Percentiles rank a stretch among this genome's conserved stretches.
phyloP scores from a whole-genome alignment of 37 sponge, comb jelly and placozoan species.

The Ephydatia muelleri region DNA sequence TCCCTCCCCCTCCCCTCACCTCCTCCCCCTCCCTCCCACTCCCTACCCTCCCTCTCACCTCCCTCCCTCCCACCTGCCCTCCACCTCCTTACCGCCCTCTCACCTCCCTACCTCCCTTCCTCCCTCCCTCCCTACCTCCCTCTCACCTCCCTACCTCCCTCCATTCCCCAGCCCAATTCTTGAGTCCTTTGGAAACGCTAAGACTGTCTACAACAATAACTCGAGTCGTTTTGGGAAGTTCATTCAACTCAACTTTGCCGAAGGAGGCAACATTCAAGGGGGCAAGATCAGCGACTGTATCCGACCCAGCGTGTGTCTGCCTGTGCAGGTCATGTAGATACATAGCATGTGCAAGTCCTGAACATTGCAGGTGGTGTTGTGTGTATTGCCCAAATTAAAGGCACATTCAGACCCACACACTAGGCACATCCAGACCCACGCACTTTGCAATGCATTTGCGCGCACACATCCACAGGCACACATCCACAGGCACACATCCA shows the following conservation, averaged over 20 bases:
- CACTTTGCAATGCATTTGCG: too few species aligned
- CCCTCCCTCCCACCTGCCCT: not conserved
- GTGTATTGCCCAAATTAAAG: too few species aligned
- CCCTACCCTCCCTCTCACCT: not conserved
- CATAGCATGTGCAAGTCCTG: too few species aligned
- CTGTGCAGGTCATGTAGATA: too few species aligned
- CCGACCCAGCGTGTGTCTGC: too few species aligned
- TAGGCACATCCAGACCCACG: too few species aligned
- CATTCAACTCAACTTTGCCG: slow-evolving; percentile 86
- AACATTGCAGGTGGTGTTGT: too few species aligned
- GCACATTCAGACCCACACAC: too few species aligned
- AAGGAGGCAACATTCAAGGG: slow-evolving; percentile 84
- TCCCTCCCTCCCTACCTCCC: not conserved
- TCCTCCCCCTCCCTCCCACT: not conserved
- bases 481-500: too few species aligned
- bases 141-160: not conserved
- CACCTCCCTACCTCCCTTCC: not conserved
- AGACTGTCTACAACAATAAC: slow-evolving; percentile 99
- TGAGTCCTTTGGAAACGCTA: slow-evolving; percentile 99
- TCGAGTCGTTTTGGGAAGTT: slow-evolving; percentile 98
- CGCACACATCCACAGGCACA: too few species aligned
- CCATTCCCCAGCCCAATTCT: slow-evolving; percentile 85
- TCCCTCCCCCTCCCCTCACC: not conserved
- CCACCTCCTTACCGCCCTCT: not conserved
- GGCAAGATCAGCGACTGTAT: slow-evolving; percentile 94